phyloP scores from a whole-genome alignment of 37 sponge, comb jelly and placozoan genomes.

The Eunapius fragilis region DNA sequence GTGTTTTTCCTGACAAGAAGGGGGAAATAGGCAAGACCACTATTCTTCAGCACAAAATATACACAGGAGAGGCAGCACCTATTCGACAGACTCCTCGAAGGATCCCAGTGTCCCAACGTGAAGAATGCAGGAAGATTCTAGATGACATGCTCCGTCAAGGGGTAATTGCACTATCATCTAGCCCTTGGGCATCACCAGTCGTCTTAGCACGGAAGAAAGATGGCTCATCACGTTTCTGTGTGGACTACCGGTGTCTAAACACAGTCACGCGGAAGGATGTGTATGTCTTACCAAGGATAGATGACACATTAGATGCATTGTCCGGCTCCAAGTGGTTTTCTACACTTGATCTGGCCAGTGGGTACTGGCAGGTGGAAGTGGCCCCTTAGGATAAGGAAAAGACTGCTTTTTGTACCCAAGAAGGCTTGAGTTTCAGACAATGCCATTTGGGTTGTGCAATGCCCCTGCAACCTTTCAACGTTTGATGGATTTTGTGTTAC shows the following conservation, averaged over 20 bases:
- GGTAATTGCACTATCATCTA: conserved; percentile 14
- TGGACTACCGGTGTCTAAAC: conserved; percentile 59
- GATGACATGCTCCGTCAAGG: conserved; percentile 33
- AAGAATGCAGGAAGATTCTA: conserved; percentile 22
- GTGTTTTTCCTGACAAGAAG: background rate
- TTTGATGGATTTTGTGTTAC: conserved; percentile 14
- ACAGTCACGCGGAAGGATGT: conserved; percentile 42
- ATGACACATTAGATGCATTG: conserved; percentile 30
- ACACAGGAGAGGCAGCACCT: conserved; percentile 42
- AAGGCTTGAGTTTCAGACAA: conserved; percentile 35
- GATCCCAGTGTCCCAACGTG: conserved; percentile 21
- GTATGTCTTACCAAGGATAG: conserved; percentile 52
- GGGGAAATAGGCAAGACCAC: background rate
- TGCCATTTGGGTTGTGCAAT: conserved; percentile 48
- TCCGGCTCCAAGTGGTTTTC: conserved; percentile 46
- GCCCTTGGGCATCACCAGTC: conserved; percentile 36
- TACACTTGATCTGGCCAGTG: conserved; percentile 41
- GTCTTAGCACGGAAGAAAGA: conserved; percentile 55
- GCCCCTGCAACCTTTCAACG: conserved; percentile 47
- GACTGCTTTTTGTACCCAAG: conserved; percentile 45
- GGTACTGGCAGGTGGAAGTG: conserved; percentile 34
- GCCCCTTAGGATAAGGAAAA: background rate
- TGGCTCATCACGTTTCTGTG: conserved; percentile 32
- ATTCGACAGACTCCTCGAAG: conserved; percentile 34
- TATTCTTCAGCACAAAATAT: conserved; percentile 26